Evolutionary conservation across 2,113 vertebrate genomes (phyloP).

Genomic region (Oncorhynchus keta): DNA sequence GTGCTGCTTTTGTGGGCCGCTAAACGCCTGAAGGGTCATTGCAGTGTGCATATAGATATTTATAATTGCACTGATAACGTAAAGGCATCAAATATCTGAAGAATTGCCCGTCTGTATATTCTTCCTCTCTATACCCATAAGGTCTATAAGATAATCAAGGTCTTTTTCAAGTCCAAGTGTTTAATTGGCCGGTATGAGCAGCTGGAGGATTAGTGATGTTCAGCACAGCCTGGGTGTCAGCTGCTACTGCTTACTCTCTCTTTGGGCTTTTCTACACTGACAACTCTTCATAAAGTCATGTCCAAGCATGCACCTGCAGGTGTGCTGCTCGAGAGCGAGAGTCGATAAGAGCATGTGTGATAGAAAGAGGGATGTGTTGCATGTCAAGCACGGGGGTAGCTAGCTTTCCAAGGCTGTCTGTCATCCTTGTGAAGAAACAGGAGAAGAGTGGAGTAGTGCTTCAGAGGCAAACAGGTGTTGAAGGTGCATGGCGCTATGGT

Average conservation of each 20-base stretch:
- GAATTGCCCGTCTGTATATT: slow-evolving; percentile 74
- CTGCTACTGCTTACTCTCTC: slow-evolving; percentile 63
- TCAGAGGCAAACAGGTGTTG: slow-evolving; percentile 31
- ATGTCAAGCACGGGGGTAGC: slow-evolving; percentile 3
- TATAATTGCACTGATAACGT: slow-evolving; percentile 68
- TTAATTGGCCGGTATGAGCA: slow-evolving; percentile 75
- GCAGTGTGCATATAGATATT: slow-evolving; percentile 66
- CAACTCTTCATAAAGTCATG: slow-evolving; percentile 35
- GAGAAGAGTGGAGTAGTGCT: slow-evolving; percentile 28
- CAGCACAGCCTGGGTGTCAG: slow-evolving; percentile 71
- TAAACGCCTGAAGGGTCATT: slow-evolving; percentile 53
- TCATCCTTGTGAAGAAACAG: background rate
- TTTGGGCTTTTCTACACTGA: slow-evolving; percentile 47
- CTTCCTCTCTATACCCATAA: slow-evolving; percentile 73
- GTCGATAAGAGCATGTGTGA: background rate
- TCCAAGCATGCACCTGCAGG: slow-evolving; percentile 65
- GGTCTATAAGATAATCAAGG: slow-evolving; percentile 73
- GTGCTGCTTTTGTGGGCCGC: slow-evolving; percentile 60
- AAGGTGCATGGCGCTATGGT: slow-evolving; percentile 7
- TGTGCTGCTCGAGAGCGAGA: slow-evolving; percentile 5
- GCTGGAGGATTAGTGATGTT: slow-evolving; percentile 73
- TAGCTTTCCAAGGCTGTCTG: background rate
- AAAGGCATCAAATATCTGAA: slow-evolving; percentile 69
- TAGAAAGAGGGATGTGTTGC: background rate
- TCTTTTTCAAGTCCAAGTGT: slow-evolving; percentile 76